phyloP scores from a whole-genome alignment of 2,888 invertebrate genomes.

The Philhelius pedissequus region DNA sequence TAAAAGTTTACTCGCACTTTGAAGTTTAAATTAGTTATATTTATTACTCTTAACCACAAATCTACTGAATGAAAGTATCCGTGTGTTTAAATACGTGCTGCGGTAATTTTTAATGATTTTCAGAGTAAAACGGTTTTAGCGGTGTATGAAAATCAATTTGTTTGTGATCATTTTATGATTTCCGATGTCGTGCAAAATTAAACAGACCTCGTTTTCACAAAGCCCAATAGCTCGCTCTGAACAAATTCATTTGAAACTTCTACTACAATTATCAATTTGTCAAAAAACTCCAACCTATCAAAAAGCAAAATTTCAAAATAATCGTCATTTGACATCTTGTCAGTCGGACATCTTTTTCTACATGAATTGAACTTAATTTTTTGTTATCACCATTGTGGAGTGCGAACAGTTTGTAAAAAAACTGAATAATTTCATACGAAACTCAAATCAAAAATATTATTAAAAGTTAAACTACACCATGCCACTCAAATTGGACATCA shows the following conservation, averaged over 20 bases:
- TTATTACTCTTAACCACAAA: too few species aligned
- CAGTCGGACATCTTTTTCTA: constrained; percentile 54
- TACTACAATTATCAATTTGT: constrained; percentile 23
- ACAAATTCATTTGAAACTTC: not conserved
- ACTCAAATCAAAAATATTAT: not conserved
- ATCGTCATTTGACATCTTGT: constrained; percentile 52
- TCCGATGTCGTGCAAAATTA: too few species aligned
- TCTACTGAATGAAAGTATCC: too few species aligned
- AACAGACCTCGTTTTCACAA: too few species aligned
- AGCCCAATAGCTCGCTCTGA: too few species aligned
- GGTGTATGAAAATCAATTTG: too few species aligned
- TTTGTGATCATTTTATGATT: too few species aligned
- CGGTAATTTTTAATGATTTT: too few species aligned
- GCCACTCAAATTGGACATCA: constrained; percentile 98
- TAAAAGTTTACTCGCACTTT: too few species aligned
- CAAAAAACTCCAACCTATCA: constrained; percentile 62
- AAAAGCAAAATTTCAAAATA: constrained; percentile 43
- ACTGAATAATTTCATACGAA: constrained; percentile 16
- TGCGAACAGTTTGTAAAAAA: constrained; percentile 1
- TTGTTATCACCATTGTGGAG: not conserved
- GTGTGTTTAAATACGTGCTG: too few species aligned
- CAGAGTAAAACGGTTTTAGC: too few species aligned
- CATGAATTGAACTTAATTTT: constrained; percentile 27
- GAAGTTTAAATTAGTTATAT: too few species aligned
- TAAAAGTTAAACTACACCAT: constrained; percentile 74